Evolutionary conservation across 35 echinoderm and acorn worm genomes (phyloP).

Genomic region (Ptychodera flava): DNA sequence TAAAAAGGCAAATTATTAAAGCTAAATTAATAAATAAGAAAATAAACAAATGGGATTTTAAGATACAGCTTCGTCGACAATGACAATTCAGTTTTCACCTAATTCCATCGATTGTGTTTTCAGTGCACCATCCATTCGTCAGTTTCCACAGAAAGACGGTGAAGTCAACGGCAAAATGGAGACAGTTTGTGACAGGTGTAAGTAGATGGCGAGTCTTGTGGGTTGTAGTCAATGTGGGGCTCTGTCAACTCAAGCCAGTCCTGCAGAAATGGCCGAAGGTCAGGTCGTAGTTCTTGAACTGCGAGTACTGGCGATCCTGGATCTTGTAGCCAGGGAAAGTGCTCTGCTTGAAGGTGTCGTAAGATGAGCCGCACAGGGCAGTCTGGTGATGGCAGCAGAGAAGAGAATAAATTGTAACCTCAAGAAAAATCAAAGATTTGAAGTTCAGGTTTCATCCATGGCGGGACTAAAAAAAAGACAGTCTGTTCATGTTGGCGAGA

Average conservation of each 20-base stretch:
- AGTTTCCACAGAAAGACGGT: not conserved
- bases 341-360: slow-evolving; percentile 45
- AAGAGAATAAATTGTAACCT: too few species aligned
- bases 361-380: slow-evolving; percentile 76
- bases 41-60: too few species aligned
- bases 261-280: slow-evolving; percentile 78
- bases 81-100: not conserved
- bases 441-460: too few species aligned
- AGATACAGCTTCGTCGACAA: too few species aligned
- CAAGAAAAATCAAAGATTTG: too few species aligned
- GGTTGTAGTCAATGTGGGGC: not conserved
- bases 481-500: too few species aligned
- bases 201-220: not conserved
- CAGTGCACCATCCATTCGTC: not conserved
- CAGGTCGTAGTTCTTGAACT: slow-evolving; percentile 84
- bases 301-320: slow-evolving; percentile 79
- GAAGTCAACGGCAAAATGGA: not conserved
- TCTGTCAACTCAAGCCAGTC: not conserved
- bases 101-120: not conserved
- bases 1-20: too few species aligned
- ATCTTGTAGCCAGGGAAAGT: slow-evolving; percentile 52
- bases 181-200: too few species aligned
- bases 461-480: too few species aligned
- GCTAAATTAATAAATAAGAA: too few species aligned
- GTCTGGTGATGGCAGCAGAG: slow-evolving; percentile 37